Conservation (phyloP, 35 echinoderm and acorn worm species). For the Lytechinus variegatus region DNA sequence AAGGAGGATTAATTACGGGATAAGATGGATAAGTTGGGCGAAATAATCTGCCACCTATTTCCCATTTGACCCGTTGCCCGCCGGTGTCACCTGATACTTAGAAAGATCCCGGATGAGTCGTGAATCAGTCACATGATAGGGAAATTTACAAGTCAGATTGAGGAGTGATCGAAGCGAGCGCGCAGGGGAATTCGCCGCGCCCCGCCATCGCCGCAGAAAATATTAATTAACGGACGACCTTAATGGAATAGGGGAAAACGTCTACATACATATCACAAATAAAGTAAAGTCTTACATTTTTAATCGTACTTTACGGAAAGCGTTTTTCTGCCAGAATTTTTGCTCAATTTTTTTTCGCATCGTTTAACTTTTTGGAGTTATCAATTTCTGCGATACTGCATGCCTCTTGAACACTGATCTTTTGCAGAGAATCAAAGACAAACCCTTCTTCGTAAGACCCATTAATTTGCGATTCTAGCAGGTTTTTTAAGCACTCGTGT, state of each 20-base stretch:
- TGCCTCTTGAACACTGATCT: no score
- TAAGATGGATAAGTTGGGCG: slow-evolving; percentile 16
- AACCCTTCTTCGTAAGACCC: no score
- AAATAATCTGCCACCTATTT: not conserved
- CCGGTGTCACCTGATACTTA: slow-evolving; percentile 37
- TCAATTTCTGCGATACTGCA: no score
- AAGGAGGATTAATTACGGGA: not conserved
- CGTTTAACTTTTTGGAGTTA: no score
- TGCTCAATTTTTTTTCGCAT: no score
- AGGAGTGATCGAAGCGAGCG: not conserved
- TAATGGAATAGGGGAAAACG: not conserved
- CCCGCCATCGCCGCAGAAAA: not conserved
- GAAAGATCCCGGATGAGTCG: slow-evolving; percentile 17
- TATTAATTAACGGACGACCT: not conserved
- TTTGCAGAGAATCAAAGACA: no score
- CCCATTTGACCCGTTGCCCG: not conserved
- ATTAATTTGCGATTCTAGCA: no score
- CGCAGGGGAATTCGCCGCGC: not conserved
- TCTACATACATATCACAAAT: no score
- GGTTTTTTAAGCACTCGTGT: no score
- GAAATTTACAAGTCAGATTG: slow-evolving; percentile 40
- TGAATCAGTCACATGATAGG: slow-evolving; percentile 50
- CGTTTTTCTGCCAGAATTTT: no score
- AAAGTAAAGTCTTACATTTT: no score
- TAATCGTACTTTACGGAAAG: no score